These are phyloP conservation scores for Leucopsar rothschildi DNA, from an alignment of 2,113 vertebrate genomes.

Conservation along the genomic window DNA sequence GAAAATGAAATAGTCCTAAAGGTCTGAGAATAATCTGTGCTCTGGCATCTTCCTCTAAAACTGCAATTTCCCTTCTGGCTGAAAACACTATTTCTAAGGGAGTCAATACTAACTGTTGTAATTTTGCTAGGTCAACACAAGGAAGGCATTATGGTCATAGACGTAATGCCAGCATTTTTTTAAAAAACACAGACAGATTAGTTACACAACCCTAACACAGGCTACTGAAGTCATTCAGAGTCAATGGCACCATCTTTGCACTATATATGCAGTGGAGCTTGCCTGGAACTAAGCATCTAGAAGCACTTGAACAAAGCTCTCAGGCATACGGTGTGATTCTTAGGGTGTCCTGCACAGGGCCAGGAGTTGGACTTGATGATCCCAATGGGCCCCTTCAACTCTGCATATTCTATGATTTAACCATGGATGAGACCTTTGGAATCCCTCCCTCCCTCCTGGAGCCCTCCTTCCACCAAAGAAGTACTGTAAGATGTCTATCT, in stretches of 20 bases:
- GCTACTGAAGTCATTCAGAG: neutral
- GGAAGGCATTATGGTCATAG: neutral
- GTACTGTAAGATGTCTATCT: neutral
- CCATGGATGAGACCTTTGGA: neutral
- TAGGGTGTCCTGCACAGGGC: rapidly evolving
- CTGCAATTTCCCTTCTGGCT: neutral
- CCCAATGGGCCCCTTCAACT: neutral
- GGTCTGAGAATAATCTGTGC: neutral
- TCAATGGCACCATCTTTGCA: neutral
- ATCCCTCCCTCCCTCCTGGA: neutral
- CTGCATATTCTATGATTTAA: neutral
- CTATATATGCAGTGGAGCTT: neutral
- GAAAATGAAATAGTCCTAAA: neutral
- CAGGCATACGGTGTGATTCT: neutral
- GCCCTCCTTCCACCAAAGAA: neutral
- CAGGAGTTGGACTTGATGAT: neutral
- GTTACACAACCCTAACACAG: neutral
- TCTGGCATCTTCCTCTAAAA: neutral
- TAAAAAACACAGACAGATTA: neutral
- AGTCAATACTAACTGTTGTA: neutral
- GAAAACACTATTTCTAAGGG: neutral
- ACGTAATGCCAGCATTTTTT: neutral
- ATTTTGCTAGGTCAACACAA: neutral
- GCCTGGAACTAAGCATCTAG: neutral
- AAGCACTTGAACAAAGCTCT: neutral